Evolutionary conservation across 2,113 vertebrate species (phyloP).

Genomic region (Oncorhynchus nerka): DNA sequence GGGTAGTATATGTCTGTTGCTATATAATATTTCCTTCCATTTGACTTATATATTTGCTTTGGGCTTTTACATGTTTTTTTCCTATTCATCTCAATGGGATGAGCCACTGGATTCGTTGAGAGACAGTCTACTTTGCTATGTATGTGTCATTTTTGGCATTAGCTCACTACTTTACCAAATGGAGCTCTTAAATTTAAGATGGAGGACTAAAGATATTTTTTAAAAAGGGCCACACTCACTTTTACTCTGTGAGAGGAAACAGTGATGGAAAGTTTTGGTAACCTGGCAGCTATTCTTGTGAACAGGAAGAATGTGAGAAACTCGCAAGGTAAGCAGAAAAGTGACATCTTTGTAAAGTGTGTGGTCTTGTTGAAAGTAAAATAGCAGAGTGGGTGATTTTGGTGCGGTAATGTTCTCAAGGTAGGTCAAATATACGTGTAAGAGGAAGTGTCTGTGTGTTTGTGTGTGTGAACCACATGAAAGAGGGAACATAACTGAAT

Average conservation of each 20-base stretch:
- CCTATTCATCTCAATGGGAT: constrained; percentile 11
- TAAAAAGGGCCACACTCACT: constrained; percentile 1
- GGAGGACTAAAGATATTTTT: not conserved
- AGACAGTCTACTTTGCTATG: not conserved
- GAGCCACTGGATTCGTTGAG: not conserved
- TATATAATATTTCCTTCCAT: not conserved
- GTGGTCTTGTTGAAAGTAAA: not conserved
- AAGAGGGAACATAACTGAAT: too few species aligned
- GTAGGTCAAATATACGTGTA: not conserved
- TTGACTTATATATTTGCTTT: not conserved
- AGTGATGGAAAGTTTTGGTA: constrained; percentile 46
- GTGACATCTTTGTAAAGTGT: not conserved
- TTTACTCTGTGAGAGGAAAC: constrained; percentile 1
- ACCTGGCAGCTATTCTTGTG: constrained; percentile 9
- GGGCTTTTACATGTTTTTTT: not conserved
- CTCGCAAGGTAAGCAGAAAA: constrained; percentile 51
- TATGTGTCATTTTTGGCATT: constrained; percentile 30
- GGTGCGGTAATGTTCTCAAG: not conserved
- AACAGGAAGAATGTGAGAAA: constrained; percentile 44
- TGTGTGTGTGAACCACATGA: too few species aligned
- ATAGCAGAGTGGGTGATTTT: not conserved
- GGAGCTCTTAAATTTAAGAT: not conserved
- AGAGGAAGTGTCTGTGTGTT: not conserved
- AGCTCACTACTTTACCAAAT: constrained; percentile 12
- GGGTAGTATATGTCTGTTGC: not conserved